A percentile compares a stretch with the other conserved stretches of the same genome.
Evolutionary conservation across 2,797 vertebrate species (phyloP).

Genomic region (Neosilurus mollespiculum): DNA sequence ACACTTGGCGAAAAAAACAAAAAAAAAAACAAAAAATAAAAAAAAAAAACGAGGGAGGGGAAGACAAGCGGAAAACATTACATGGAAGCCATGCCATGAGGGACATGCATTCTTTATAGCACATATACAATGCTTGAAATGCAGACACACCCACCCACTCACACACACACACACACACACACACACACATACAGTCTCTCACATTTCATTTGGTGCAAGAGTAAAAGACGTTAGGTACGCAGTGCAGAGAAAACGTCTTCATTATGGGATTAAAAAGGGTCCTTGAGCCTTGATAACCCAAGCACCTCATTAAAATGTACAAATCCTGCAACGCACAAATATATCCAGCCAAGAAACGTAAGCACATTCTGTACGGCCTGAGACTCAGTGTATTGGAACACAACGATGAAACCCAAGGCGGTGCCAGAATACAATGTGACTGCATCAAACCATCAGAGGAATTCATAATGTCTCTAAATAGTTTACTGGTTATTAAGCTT

Average conservation of each 20-base stretch:
- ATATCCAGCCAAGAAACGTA: conserved; percentile 15
- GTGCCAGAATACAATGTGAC: background rate
- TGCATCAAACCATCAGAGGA: background rate
- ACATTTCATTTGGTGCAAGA: conserved; percentile 40
- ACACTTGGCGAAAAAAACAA: conserved; percentile 92
- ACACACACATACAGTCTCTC: conserved; percentile 40
- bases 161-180: conserved; percentile 9
- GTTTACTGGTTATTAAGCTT: background rate
- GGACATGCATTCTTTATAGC: conserved; percentile 74
- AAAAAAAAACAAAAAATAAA: conserved; percentile 75
- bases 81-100: conserved; percentile 79
- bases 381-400: background rate
- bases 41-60: conserved; percentile 69
- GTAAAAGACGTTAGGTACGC: conserved; percentile 6
- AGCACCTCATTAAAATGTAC: conserved; percentile 39
- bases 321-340: conserved; percentile 26
- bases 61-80: conserved; percentile 64
- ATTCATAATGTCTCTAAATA: background rate
- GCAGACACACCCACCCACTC: conserved; percentile 32
- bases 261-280: conserved; percentile 41
- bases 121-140: conserved; percentile 17
- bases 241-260: conserved; percentile 10
- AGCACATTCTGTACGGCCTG: conserved; percentile 15
- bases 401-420: background rate
- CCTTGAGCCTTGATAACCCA: conserved; percentile 28